phyloP scores from a whole-genome alignment of 2,888 invertebrate species.

The Ligdia adustata region DNA sequence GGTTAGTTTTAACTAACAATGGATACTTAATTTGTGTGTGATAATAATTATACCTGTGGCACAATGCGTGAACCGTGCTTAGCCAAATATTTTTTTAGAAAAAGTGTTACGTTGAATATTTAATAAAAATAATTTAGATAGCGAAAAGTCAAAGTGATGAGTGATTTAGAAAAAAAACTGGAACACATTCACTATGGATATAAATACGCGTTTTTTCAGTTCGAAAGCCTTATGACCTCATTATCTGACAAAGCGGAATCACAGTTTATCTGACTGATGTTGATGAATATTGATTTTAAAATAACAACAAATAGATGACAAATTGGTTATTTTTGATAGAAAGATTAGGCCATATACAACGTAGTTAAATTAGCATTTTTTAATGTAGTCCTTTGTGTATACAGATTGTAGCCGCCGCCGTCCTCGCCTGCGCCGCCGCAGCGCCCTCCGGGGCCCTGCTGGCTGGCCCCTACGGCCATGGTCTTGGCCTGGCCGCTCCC shows the following conservation, averaged over 20 bases:
- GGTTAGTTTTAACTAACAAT: slow-evolving; percentile 60
- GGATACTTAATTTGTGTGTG: slow-evolving; percentile 21
- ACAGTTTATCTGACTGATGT: background rate
- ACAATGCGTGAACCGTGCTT: slow-evolving; percentile 25
- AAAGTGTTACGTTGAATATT: no score
- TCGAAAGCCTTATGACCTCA: background rate
- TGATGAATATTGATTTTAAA: slow-evolving; percentile 7
- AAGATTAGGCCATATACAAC: no score
- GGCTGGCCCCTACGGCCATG: slow-evolving; percentile 52
- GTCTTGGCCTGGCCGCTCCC: slow-evolving; percentile 46
- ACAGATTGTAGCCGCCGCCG: slow-evolving; percentile 84
- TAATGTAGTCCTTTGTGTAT: slow-evolving; percentile 36
- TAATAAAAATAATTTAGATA: no score
- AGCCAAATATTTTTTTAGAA: no score
- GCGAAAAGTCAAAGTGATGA: slow-evolving; percentile 1
- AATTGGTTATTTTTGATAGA: no score
- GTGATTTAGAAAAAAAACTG: background rate
- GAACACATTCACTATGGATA: slow-evolving; percentile 5
- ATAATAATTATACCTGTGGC: slow-evolving; percentile 33
- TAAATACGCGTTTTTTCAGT: no score
- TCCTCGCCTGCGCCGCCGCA: slow-evolving; percentile 76
- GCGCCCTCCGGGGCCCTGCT: slow-evolving; percentile 69
- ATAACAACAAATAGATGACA: no score
- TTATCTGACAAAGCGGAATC: background rate
- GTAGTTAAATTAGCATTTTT: slow-evolving; percentile 12